Evolutionary conservation across 1,140 invertebrate genomes (phyloP), one percentile per base, ranked within the genome.

Genomic region (Pogonomyrmex californicus): DNA sequence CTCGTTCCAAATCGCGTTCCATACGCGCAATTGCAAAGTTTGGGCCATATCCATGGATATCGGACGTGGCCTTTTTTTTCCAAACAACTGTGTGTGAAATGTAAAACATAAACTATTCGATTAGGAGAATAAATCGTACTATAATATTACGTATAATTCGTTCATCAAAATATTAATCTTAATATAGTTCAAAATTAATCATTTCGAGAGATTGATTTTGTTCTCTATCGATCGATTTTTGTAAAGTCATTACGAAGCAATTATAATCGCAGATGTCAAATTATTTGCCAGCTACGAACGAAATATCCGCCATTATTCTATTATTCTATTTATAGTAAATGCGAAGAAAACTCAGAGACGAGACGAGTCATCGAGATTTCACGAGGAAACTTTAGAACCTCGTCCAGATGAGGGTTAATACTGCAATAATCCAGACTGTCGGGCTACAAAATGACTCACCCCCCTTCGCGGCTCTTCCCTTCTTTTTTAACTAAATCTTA

Each of bases 401-500:
- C 36, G 58, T 12, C 12, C 9, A 60, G 51, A 73, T 54, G 23
- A 77, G 23, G 14, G 23, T 77, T 77, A 77, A 77, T 77, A 77
- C 58, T 63, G 41, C 75, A 78, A 78, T 78, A 78, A 78, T 78
- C 75, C 58, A 14, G 58, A 78, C 30, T 47, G 58, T 78, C 58
- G 38, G 38, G 23, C 10, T 41, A 5, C 30, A 65, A 41, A 78
- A 58, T 78, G 44, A 78, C 30, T 63, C 73, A 76, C 38, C 14
- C 58, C 9, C 41, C 17, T 23, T 12, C 41, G 58, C 4, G 41
- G 6, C 30, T 63, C 23, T 23, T 77, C 14, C 41, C 30, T 63
- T n/a, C 38, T 75, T 78, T 65, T 78, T 36, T n/a, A n/a, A 63
- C 41, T 78, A 78, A 78, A 78, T 63, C 75, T 78, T 65, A 49